Conservation (phyloP, 2,797 vertebrate genomes). For the Syngnathus rostellatus region DNA sequence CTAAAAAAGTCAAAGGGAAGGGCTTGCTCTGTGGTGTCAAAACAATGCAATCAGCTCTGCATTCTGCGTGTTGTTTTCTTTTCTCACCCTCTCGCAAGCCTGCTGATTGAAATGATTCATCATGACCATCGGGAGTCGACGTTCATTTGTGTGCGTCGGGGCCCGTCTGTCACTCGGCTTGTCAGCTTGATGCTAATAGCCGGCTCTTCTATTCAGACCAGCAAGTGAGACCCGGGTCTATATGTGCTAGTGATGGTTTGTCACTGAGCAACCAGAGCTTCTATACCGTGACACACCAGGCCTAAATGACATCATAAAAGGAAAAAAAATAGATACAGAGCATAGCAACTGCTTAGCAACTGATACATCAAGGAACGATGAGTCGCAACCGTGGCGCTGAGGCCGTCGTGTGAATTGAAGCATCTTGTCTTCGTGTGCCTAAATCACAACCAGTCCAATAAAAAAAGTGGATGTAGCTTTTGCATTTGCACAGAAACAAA, state of each 20-base stretch:
- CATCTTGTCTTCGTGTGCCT: neutral
- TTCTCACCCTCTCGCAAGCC: slow-evolving; percentile 26
- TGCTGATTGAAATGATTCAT: slow-evolving; percentile 44
- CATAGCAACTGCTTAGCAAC: no score
- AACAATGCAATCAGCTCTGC: slow-evolving; percentile 23
- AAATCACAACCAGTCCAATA: neutral
- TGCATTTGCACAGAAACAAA: neutral
- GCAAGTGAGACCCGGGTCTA: slow-evolving; percentile 18
- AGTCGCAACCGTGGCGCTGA: no score
- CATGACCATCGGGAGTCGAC: slow-evolving; percentile 42
- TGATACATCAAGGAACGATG: no score
- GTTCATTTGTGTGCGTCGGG: slow-evolving; percentile 32
- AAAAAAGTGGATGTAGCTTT: neutral
- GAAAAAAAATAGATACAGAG: no score
- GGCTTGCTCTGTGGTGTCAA: slow-evolving; percentile 29
- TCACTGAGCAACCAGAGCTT: no score
- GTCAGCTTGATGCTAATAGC: slow-evolving; percentile 21
- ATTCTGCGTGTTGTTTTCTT: neutral
- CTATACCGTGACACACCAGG: no score
- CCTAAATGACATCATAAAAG: no score
- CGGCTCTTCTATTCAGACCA: slow-evolving; percentile 29
- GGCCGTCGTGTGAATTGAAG: neutral
- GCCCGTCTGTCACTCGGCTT: slow-evolving; percentile 20
- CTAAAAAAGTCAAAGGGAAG: slow-evolving; percentile 17
- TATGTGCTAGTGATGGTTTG: neutral